A percentile compares a stretch with the other conserved stretches of the same genome.
phyloP scores from a whole-genome alignment of 2,888 invertebrate species.

The Xestobium rufovillosum region DNA sequence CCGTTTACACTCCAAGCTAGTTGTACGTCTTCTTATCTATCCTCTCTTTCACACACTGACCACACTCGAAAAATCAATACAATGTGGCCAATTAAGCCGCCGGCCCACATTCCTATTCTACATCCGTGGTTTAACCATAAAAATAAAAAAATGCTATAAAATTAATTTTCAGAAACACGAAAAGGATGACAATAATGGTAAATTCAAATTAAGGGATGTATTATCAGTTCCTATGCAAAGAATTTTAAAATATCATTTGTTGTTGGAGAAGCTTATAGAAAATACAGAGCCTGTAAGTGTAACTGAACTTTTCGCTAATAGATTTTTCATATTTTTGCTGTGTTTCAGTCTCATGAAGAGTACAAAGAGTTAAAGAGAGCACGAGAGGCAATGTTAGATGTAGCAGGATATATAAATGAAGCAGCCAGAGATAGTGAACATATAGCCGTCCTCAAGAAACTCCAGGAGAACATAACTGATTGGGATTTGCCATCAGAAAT shows the following conservation, averaged over 20 bases:
- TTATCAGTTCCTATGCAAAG: conserved; percentile 98
- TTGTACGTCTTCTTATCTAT: too few relatives aligned
- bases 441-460: conserved; percentile 79
- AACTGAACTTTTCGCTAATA: too few relatives aligned
- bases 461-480: conserved; percentile 80
- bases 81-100: too few relatives aligned
- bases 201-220: conserved; percentile 91
- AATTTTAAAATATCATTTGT: conserved; percentile 92
- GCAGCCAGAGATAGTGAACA: conserved; percentile 95
- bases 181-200: conserved; percentile 87
- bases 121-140: neutral
- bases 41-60: too few relatives aligned
- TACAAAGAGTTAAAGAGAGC: conserved; percentile 75
- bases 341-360: conserved; percentile 70
- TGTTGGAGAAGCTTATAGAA: conserved; percentile 82
- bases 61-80: too few relatives aligned
- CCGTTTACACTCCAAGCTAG: too few relatives aligned
- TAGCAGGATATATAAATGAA: conserved; percentile 96
- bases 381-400: conserved; percentile 92
- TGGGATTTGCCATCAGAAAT: conserved; percentile 63
- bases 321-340: neutral
- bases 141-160: conserved; percentile 6
- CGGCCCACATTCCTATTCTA: too few relatives aligned
- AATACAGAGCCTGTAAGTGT: conserved; percentile 69
- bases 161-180: conserved; percentile 72